Evolutionary conservation across 2,797 vertebrate genomes (phyloP).

Genomic region (Schizopygopsis malacanthus): DNA sequence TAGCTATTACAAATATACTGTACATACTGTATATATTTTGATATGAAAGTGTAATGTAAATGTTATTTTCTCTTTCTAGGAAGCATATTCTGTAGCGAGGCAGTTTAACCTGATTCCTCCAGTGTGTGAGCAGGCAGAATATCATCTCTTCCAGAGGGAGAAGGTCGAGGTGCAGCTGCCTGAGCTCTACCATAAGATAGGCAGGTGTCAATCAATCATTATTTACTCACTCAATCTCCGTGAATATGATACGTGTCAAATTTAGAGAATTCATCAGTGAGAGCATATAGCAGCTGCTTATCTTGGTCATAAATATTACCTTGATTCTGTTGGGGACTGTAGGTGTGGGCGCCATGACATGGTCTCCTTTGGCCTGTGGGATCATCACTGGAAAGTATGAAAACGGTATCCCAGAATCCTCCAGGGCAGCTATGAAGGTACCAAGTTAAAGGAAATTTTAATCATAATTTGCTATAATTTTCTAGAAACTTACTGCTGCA

Average conservation of each 20-base stretch:
- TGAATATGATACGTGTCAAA: background rate
- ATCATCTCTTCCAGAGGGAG: slow-evolving; percentile 98
- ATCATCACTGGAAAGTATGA: slow-evolving; percentile 98
- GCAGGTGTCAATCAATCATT: slow-evolving; percentile 72
- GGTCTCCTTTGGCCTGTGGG: slow-evolving; percentile 97
- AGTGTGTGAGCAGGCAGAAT: slow-evolving; percentile 97
- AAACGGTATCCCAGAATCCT: slow-evolving; percentile 94
- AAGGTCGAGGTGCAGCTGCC: slow-evolving; percentile 98
- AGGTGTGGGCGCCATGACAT: slow-evolving; percentile 99
- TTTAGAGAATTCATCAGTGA: background rate
- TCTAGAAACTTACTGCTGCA: background rate
- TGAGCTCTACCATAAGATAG: slow-evolving; percentile 97
- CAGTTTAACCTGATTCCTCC: slow-evolving; percentile 99
- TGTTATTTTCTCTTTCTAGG: slow-evolving; percentile 73
- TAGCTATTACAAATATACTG: background rate
- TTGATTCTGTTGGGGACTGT: slow-evolving; percentile 76
- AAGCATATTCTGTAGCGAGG: slow-evolving; percentile 96
- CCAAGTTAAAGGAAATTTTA: background rate
- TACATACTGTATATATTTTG: background rate
- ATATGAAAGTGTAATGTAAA: background rate
- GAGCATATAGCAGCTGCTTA: background rate
- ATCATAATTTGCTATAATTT: background rate
- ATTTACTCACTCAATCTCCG: background rate
- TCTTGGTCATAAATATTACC: background rate
- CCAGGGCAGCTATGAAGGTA: slow-evolving; percentile 96